These are phyloP conservation scores for Lanius collurio DNA, from an alignment of 2,113 vertebrate species.

Conservation along the genomic window DNA sequence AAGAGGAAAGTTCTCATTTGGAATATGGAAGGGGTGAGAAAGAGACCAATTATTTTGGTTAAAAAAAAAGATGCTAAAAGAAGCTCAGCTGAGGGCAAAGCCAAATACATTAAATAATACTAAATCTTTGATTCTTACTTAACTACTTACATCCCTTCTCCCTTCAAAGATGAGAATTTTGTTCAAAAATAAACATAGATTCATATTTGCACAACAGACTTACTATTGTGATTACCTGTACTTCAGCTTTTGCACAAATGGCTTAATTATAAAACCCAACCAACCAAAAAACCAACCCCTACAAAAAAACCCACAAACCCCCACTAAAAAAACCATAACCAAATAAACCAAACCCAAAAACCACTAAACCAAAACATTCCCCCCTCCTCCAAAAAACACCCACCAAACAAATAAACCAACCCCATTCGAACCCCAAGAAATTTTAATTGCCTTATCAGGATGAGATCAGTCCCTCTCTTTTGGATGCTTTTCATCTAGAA, in stretches of 20 bases:
- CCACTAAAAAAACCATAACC: background rate
- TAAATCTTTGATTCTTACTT: background rate
- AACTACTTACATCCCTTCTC: background rate
- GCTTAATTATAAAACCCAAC: background rate
- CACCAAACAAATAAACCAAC: background rate
- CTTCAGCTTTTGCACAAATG: background rate
- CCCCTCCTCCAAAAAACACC: too few species aligned
- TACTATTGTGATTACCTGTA: background rate
- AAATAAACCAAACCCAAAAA: background rate
- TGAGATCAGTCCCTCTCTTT: background rate
- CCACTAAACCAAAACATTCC: background rate
- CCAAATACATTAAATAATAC: background rate
- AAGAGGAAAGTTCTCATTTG: background rate
- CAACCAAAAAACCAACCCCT: background rate
- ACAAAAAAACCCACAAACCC: background rate
- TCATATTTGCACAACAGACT: background rate
- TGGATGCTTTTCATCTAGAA: background rate
- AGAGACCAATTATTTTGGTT: background rate
- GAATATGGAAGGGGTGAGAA: background rate
- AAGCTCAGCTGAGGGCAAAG: background rate
- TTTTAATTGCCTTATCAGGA: background rate
- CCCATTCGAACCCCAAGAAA: background rate
- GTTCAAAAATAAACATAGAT: background rate
- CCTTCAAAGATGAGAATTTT: background rate
- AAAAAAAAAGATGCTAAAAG: background rate